Evolutionary conservation across 2,113 vertebrate species (phyloP).

Genomic region (Apodemus speciosus): DNA sequence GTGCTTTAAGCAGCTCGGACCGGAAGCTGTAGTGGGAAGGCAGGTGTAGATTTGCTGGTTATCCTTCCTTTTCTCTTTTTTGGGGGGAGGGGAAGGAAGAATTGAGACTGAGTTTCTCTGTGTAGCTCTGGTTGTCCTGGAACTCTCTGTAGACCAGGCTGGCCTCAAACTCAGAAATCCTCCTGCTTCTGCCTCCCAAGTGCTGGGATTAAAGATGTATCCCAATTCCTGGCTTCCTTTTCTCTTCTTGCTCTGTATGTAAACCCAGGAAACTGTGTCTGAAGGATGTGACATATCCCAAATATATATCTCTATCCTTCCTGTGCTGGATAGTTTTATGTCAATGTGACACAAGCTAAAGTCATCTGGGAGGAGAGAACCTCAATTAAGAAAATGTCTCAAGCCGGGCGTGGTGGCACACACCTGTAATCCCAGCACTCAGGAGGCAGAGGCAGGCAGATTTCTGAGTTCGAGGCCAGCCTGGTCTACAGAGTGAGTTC

Average conservation of each 20-base stretch:
- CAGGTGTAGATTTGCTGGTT: not conserved
- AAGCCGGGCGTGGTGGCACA: too few relatives aligned
- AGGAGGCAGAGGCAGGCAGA: too few relatives aligned
- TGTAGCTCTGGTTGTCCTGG: not conserved
- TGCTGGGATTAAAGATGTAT: not conserved
- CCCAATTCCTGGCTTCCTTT: not conserved
- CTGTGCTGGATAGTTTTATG: not conserved
- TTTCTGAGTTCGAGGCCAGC: too few relatives aligned
- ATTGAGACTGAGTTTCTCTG: not conserved
- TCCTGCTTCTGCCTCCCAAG: not conserved
- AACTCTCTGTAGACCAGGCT: not conserved
- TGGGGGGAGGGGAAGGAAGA: too few relatives aligned
- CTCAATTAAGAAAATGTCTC: not conserved
- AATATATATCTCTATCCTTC: not conserved
- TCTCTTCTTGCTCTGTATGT: not conserved
- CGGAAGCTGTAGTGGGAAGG: not conserved
- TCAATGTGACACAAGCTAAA: not conserved
- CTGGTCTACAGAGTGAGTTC: too few relatives aligned
- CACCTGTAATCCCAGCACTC: too few relatives aligned
- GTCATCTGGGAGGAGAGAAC: not conserved
- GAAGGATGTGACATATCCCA: not conserved
- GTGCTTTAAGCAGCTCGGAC: not conserved
- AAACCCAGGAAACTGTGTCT: not conserved
- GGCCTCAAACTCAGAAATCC: not conserved
- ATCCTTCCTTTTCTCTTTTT: not conserved